A percentile compares a stretch with the other conserved stretches of the same genome.
These are phyloP conservation scores for Melieria omissa DNA, from an alignment of 2,888 invertebrate species.

Conservation along the genomic window DNA sequence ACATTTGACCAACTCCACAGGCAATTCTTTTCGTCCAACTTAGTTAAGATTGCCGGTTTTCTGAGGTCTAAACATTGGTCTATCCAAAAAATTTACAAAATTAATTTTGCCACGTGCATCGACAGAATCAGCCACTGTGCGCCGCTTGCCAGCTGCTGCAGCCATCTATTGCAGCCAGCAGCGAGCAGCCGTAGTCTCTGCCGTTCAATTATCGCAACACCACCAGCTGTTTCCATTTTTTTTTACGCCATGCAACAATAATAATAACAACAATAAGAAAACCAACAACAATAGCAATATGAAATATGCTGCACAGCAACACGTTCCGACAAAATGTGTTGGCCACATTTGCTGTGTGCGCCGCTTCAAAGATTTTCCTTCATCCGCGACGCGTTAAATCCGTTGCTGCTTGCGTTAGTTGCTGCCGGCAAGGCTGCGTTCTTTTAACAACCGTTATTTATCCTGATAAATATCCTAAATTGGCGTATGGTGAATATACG, in stretches of 20 bases:
- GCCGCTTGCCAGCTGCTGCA: background rate
- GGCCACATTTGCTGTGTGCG: too few species aligned
- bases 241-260: background rate
- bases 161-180: background rate
- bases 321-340: too few species aligned
- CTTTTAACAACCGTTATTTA: constrained; percentile 35
- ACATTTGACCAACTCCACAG: too few species aligned
- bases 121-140: background rate
- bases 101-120: background rate
- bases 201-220: background rate
- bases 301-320: too few species aligned
- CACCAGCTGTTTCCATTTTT: constrained; percentile 26
- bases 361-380: too few species aligned
- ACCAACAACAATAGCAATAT: background rate
- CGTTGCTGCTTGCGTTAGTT: too few species aligned
- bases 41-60: too few species aligned
- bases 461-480: constrained; percentile 13
- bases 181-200: background rate
- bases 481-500: background rate
- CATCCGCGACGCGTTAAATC: too few species aligned
- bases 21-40: too few species aligned
- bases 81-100: background rate
- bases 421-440: constrained; percentile 15
- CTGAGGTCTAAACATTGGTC: background rate
- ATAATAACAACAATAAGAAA: too few species aligned